A percentile compares a stretch with the other conserved stretches of the same genome.
These are phyloP conservation scores for Caenorhabditis sp. DNA, from an alignment of 2,888 invertebrate genomes.

Conservation along the genomic window DNA sequence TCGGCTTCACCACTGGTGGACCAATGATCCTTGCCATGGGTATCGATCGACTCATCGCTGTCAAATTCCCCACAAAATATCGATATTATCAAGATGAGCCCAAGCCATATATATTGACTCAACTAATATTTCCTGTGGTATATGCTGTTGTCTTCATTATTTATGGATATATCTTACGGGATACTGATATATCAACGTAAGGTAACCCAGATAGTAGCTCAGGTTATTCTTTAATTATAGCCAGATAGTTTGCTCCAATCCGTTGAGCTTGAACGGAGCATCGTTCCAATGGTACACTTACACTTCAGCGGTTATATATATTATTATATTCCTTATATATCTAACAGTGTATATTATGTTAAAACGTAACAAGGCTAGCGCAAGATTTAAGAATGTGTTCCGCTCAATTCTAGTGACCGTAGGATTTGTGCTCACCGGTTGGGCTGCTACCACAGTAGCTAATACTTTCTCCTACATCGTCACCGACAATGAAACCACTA, in stretches of 20 bases:
- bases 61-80: constrained; percentile 27
- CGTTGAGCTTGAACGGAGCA: constrained; percentile 34
- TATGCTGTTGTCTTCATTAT: constrained; percentile 32
- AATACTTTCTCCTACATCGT: constrained; percentile 35
- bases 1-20: constrained; percentile 40
- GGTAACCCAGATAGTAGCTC: too few relatives aligned
- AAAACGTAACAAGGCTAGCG: constrained; percentile 37
- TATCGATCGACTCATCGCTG: constrained; percentile 45
- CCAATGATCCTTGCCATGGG: constrained; percentile 43
- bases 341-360: constrained; percentile 28
- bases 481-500: constrained; percentile 16
- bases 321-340: constrained; percentile 32
- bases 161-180: constrained; percentile 21
- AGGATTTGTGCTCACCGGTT: constrained; percentile 43
- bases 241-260: constrained; percentile 39
- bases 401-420: constrained; percentile 43
- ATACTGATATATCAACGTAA: constrained; percentile 23
- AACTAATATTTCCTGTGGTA: constrained; percentile 32
- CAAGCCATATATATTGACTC: constrained; percentile 25
- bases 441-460: constrained; percentile 36
- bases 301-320: constrained; percentile 32
- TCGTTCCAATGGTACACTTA: constrained; percentile 43
- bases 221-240: constrained; percentile 14
- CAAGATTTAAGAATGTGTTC: constrained; percentile 43
- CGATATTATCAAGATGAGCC: constrained; percentile 41